Conservation (phyloP, 1,140 invertebrate genomes). For the Delia radicum region DNA sequence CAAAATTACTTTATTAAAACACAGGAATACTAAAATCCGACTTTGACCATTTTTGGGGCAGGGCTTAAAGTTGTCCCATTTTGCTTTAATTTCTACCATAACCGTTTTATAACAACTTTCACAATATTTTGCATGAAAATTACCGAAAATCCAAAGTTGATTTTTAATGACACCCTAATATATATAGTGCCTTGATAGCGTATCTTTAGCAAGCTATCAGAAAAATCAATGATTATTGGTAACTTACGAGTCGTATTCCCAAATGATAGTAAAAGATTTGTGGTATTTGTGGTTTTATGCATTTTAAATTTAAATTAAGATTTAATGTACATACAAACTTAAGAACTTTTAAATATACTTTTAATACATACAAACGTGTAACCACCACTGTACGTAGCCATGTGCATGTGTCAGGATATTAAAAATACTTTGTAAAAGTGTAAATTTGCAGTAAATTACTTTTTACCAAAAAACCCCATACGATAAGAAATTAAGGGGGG, state of each 20-base stretch:
- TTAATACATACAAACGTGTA: neutral
- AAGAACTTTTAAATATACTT: neutral
- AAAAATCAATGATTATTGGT: neutral
- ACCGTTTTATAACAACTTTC: no score
- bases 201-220: no score
- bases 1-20: no score
- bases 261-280: neutral
- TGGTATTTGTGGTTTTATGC: neutral
- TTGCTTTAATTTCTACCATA: no score
- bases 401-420: neutral
- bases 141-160: no score
- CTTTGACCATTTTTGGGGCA: no score
- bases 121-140: no score
- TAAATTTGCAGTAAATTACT: slow-evolving; percentile 1
- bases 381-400: neutral
- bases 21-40: no score
- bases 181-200: no score
- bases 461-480: neutral
- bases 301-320: slow-evolving; percentile 5
- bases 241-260: neutral
- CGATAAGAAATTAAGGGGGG: neutral
- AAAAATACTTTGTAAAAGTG: neutral
- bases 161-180: no score
- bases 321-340: neutral
- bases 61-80: no score